Conservation (phyloP, 2,113 vertebrate species). For the Ancistrus triradiatus region DNA sequence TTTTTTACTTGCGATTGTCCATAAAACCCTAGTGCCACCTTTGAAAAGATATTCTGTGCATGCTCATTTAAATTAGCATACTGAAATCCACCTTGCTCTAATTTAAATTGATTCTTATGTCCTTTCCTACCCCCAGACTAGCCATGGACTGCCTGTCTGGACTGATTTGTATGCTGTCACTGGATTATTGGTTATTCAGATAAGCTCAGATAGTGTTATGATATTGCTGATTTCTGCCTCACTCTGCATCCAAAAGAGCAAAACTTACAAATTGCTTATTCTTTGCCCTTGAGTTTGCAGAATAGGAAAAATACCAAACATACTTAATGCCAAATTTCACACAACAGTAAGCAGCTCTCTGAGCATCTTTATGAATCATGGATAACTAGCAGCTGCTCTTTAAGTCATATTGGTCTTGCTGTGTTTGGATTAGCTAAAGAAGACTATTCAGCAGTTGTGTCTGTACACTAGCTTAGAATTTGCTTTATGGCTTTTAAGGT, state of each 20-base stretch:
- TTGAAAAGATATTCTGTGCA: no score
- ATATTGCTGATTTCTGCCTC: conserved; percentile 44
- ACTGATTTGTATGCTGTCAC: conserved; percentile 53
- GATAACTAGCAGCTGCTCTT: conserved; percentile 44
- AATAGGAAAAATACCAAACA: conserved; percentile 56
- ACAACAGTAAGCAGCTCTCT: conserved; percentile 60
- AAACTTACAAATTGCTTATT: conserved; percentile 56
- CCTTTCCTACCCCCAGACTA: conserved; percentile 13
- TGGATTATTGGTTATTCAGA: conserved; percentile 54
- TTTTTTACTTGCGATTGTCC: no score
- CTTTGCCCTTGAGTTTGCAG: conserved; percentile 58
- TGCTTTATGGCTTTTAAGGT: no score
- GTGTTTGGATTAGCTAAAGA: no score
- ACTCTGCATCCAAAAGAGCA: conserved; percentile 40
- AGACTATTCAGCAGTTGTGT: no score
- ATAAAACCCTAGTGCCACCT: no score
- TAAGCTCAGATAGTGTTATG: conserved; percentile 48
- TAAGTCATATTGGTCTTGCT: no score
- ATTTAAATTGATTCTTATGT: conserved; percentile 19
- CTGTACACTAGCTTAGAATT: no score
- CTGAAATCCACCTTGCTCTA: conserved; percentile 10
- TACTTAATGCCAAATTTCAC: conserved; percentile 66
- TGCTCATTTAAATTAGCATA: no score
- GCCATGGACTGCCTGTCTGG: conserved; percentile 22
- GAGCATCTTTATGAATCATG: conserved; percentile 58